Base-by-base conservation (phyloP, 2,113 vertebrate species). In the Micromys minutus region DNA sequence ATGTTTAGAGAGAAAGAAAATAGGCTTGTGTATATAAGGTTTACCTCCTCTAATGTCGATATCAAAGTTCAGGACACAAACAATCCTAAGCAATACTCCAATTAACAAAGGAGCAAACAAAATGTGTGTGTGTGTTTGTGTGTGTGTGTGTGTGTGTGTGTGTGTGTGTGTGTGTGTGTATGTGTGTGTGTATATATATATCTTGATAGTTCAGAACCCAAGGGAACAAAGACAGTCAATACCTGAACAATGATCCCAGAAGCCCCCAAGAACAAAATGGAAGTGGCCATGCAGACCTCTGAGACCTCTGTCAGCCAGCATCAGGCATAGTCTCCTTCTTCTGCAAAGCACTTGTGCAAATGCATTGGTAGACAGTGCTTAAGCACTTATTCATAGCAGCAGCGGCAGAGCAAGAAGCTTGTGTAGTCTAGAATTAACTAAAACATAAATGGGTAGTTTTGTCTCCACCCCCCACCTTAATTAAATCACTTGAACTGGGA, bases 81-180 rank as follows among this genome's bases (percentile, higher is more conserved):
- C 86, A 91, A 81, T 93, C 57, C 85, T 36, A 74, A 90, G 77
- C 34, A 80, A 87, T 69, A 17, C 74, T 89, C 9, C 9, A 74
- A 31, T 50, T 67, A 91, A 77, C 42, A 86, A 74, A 90, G 34
- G 10, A n/a, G 36, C 61, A 71, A 93, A 63, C 16, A 75, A 42
- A 95, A 34, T n/a, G n/a, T n/a, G n/a, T n/a, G n/a, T n/a, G n/a
- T n/a, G n/a, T n/a, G n/a, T n/a, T n/a, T n/a, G n/a, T n/a, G n/a
- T n/a, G n/a, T n/a, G n/a, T n/a, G n/a, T n/a, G n/a, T n/a, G n/a
- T n/a, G n/a, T n/a, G n/a, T n/a, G n/a, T n/a, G n/a, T n/a, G n/a
- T n/a, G n/a, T n/a, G n/a, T n/a, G n/a, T n/a, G n/a, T n/a, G n/a
- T n/a, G n/a, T n/a, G n/a, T n/a, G n/a, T n/a, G n/a, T n/a, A n/a